Evolutionary conservation across 2,888 invertebrate genomes (phyloP), one percentile per base, ranked within the genome.

Genomic region (Watsonalla binaria): DNA sequence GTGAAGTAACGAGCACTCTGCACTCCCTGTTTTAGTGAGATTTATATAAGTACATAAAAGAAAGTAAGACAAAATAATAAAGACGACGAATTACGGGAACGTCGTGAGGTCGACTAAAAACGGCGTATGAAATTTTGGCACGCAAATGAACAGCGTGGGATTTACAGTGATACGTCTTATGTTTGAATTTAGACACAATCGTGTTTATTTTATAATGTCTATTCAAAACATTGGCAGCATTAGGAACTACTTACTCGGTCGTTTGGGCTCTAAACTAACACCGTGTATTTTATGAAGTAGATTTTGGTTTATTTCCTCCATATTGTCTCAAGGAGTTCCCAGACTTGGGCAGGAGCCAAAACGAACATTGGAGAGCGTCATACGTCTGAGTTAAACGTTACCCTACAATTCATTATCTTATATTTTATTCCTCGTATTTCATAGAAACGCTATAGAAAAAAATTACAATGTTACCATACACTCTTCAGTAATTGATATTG

Each of bases 111-210:
- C 63, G 67, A 79, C 74, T 78, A 65, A 59, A 71, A 74, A 68
- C 61, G 76, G 67, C 89, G 87, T 81, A 84, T 69, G 80, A 84
- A 64, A 72, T 77, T 78, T 87, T 90, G 90, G 90, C 90, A 89
- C 65, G 63, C 52, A 55, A 54, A 53, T 52, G 59, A 57, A 65
- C 63, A 60, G 79, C 80, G 81, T 78, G 80, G 81, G 81, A 75
- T 72, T 75, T 58, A 63, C 60, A 67, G 62, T 51, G 55, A 61
- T 55, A 61, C 62, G 62, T 73, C 75, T 74, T 58, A 58, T 79
- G 77, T 81, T 81, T 78, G 78, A 75, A 70, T 69, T 70, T 64
- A 62, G 63, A 68, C 61, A 62, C 71, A 67, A 60, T 58, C 54
- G 57, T 55, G 57, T 60, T 47, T 53, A 53, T 64, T 59, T 54